Conservation (phyloP, 1,140 invertebrate species). For the Augochlora pura region DNA sequence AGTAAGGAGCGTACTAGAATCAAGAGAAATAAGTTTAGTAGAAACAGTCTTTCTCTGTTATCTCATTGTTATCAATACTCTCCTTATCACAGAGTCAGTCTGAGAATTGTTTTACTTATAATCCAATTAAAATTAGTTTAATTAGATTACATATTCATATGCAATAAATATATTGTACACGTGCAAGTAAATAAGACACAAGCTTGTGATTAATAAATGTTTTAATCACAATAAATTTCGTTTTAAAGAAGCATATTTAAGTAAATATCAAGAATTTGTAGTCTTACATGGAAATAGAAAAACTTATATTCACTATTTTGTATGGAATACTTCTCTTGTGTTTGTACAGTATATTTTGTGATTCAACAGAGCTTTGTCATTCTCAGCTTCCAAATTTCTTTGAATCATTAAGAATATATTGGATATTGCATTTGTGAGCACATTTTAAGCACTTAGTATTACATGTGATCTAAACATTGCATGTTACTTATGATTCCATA, state of each 20-base stretch:
- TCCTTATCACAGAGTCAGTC: slow-evolving; percentile 47
- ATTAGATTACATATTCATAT: slow-evolving; percentile 33
- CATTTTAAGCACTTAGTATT: slow-evolving; percentile 36
- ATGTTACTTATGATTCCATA: slow-evolving; percentile 42
- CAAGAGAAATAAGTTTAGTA: slow-evolving; percentile 48
- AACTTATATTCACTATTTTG: background rate
- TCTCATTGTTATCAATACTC: slow-evolving; percentile 51
- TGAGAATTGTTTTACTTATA: slow-evolving; percentile 44
- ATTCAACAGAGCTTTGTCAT: slow-evolving; percentile 51
- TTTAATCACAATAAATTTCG: slow-evolving; percentile 12
- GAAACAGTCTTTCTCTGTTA: slow-evolving; percentile 52
- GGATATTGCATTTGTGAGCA: slow-evolving; percentile 28
- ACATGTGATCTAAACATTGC: slow-evolving; percentile 49
- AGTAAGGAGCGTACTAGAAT: slow-evolving; percentile 54
- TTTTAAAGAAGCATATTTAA: background rate
- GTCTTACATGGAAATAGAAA: background rate
- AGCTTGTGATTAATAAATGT: slow-evolving; percentile 10
- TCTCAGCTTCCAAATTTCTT: slow-evolving; percentile 38
- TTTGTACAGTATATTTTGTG: slow-evolving; percentile 33
- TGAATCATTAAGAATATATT: slow-evolving; percentile 37
- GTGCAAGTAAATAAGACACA: background rate
- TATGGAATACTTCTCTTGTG: background rate
- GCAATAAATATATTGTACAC: slow-evolving; percentile 39
- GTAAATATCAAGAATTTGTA: background rate
- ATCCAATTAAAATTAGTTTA: slow-evolving; percentile 42